Conservation (phyloP, 2,113 vertebrate species). For the Hypocryptadius cinnamomeus region DNA sequence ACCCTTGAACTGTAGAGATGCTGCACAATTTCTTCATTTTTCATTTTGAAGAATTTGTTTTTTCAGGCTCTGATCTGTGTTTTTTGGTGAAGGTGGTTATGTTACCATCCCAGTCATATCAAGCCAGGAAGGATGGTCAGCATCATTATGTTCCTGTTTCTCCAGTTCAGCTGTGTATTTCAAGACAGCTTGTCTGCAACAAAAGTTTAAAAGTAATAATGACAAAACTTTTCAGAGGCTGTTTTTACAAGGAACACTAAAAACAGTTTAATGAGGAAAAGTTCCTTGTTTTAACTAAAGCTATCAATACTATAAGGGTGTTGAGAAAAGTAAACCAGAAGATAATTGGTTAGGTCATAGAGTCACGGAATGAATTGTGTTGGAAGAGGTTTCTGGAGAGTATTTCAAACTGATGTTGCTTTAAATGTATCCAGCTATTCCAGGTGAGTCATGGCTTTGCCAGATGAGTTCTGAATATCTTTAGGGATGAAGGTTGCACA, state of each 20-base stretch:
- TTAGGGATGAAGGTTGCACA: background rate
- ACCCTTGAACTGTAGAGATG: background rate
- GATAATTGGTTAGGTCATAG: background rate
- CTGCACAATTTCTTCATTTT: background rate
- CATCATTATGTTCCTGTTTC: constrained; percentile 67
- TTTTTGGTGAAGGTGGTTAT: background rate
- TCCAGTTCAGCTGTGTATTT: constrained; percentile 63
- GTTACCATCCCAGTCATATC: constrained; percentile 26
- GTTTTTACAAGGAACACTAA: background rate
- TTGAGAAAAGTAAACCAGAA: background rate
- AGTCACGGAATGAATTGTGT: background rate
- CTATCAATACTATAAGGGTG: background rate
- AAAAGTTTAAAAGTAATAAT: background rate
- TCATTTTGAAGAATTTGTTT: background rate
- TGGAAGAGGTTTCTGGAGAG: background rate
- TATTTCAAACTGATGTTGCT: background rate
- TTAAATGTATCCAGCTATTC: background rate
- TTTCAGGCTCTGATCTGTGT: background rate
- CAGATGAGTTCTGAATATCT: background rate
- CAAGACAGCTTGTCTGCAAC: constrained; percentile 68
- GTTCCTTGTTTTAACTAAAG: background rate
- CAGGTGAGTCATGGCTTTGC: background rate
- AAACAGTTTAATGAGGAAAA: background rate
- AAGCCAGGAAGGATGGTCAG: constrained; percentile 66
- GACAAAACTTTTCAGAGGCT: background rate